Evolutionary conservation across 1,140 invertebrate species (phyloP).

Genomic region (Anastrepha ludens): DNA sequence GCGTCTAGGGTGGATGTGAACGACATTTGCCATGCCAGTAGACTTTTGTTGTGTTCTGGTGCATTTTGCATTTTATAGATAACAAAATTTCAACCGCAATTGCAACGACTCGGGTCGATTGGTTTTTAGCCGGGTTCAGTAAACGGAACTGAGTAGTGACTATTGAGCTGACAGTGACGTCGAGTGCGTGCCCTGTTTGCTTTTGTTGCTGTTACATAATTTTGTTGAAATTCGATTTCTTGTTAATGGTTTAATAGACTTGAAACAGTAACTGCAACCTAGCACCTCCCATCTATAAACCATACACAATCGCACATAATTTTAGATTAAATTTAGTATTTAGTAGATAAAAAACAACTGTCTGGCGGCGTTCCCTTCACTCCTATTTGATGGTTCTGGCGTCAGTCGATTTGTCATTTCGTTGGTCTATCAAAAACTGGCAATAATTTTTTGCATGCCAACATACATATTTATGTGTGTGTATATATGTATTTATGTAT

Average conservation of each 20-base stretch:
- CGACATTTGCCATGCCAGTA: neutral
- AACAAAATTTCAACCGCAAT: neutral
- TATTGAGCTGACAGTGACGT: neutral
- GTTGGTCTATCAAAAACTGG: neutral
- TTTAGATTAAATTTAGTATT: no score
- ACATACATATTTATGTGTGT: neutral
- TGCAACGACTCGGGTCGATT: neutral
- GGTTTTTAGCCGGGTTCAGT: neutral
- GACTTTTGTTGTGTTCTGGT: neutral
- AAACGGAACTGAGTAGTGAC: neutral
- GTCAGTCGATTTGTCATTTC: slow-evolving; percentile 13
- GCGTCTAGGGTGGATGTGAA: neutral
- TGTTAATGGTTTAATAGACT: neutral
- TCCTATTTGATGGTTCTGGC: neutral
- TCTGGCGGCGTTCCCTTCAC: neutral
- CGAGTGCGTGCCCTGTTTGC: neutral
- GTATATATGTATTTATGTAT: neutral
- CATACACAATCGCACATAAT: no score
- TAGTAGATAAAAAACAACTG: no score
- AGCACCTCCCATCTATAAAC: neutral
- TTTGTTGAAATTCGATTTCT: neutral
- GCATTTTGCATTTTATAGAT: slow-evolving; percentile 28
- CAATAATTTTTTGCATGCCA: neutral
- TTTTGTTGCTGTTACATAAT: neutral
- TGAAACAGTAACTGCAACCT: neutral